Evolutionary conservation across 2,888 invertebrate genomes (phyloP), one percentile per base, ranked within the genome.

Genomic region (Caenorhabditis imperialis): DNA sequence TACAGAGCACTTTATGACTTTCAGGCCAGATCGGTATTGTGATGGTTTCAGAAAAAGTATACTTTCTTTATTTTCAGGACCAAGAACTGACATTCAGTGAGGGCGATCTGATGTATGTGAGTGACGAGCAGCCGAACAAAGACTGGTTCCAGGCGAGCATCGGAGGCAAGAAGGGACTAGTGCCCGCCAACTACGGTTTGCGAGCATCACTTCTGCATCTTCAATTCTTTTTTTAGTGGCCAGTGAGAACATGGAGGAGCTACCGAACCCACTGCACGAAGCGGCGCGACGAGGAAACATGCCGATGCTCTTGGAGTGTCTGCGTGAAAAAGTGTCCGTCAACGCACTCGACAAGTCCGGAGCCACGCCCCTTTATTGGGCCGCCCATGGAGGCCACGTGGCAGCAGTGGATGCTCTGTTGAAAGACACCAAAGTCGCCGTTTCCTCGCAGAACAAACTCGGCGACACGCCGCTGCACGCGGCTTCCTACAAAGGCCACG

Each of bases 281-380:
- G 92, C 92, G 48, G 91, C 92, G 6, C 91, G 92, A 82, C 88
- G 92, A 77, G 92, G 92, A 45, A 92, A 92, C 83, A 80, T 92
- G 18, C 89, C 89, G 7, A 91, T 92, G 84, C 83, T 92, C 69
- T 86, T 87, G 67, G 92, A 92, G 86, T 92, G 92, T 82, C 85
- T 92, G 25, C 85, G 88, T 35, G 91, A 92, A 86, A 90, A 91
- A 69, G 90, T 91, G 14, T 92, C 92, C 1, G 91, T 91, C 14
- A 92, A 92, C 81, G 90, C 91, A 38, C 88, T 92, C 77, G 92
- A 92, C 87, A 91, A 91, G 79, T 91, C 92, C 27, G 92, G 92
- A 5, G 91, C 91, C 51, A 92, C 92, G n/a, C 90, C 92, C 5
- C 85, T 92, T 7, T 92, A 92, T 85, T 92, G 92, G 92, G 92